Percentiles rank a stretch among this genome's conserved stretches.
phyloP scores from a whole-genome alignment of 2,888 invertebrate species.

The Drosophila incognita region DNA sequence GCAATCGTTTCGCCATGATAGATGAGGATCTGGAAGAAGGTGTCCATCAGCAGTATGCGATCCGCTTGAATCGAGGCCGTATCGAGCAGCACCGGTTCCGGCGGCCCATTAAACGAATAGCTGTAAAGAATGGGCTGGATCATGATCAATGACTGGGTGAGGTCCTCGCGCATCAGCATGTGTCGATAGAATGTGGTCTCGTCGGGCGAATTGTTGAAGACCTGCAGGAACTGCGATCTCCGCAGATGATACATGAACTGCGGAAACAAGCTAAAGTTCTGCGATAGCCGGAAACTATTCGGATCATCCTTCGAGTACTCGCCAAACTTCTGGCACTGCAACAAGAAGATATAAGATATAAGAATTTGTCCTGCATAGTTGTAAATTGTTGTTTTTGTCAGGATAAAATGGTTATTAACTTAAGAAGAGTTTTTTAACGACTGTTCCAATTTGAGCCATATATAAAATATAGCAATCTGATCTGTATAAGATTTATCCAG shows the following conservation, averaged over 20 bases:
- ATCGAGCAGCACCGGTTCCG: conserved; percentile 98
- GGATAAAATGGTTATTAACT: background rate
- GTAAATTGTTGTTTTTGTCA: background rate
- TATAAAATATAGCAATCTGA: background rate
- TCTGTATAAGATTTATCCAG: background rate
- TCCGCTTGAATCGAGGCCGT: conserved; percentile 99
- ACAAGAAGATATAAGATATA: background rate
- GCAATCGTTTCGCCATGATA: conserved; percentile 99
- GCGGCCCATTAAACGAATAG: conserved; percentile 98
- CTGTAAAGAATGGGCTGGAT: conserved; percentile 99
- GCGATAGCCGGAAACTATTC: conserved; percentile 96
- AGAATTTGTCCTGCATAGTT: background rate
- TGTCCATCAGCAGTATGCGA: conserved; percentile 99
- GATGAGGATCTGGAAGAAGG: conserved; percentile 99
- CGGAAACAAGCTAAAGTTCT: conserved; percentile 99
- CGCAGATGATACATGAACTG: conserved; percentile 99
- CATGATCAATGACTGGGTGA: conserved; percentile 99
- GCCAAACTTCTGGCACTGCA: conserved; percentile 99
- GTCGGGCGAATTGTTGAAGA: conserved; percentile 99
- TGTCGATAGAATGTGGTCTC: conserved; percentile 99
- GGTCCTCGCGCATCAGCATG: conserved; percentile 98
- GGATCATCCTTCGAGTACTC: conserved; percentile 99
- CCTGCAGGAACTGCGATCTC: conserved; percentile 99
- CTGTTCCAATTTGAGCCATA: background rate
- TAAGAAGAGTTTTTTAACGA: background rate